A percentile compares a stretch with the other conserved stretches of the same genome.
phyloP scores from a whole-genome alignment of 2,888 invertebrate species.

The Caenorhabditis sinica region DNA sequence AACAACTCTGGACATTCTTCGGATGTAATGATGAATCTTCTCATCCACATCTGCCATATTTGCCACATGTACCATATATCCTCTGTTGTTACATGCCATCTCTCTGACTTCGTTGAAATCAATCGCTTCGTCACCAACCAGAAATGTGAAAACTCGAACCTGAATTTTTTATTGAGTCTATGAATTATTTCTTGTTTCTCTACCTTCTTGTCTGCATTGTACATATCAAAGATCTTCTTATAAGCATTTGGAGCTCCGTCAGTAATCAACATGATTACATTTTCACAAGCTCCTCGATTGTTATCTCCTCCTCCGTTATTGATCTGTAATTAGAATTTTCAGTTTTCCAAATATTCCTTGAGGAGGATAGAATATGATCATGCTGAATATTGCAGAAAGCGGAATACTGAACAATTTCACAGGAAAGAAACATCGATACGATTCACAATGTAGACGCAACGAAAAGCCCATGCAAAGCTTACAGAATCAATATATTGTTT shows the following conservation, averaged over 20 bases:
- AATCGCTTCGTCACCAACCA: slow-evolving; percentile 95
- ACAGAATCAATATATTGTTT: slow-evolving; percentile 77
- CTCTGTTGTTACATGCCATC: slow-evolving; percentile 99
- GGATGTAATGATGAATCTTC: slow-evolving; percentile 95
- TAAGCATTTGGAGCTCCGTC: slow-evolving; percentile 97
- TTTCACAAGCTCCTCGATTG: slow-evolving; percentile 88
- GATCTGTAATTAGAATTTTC: slow-evolving; percentile 41
- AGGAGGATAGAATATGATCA: slow-evolving; percentile 13
- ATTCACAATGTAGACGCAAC: slow-evolving; percentile 13
- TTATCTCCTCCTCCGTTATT: slow-evolving; percentile 61
- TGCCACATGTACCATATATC: slow-evolving; percentile 92
- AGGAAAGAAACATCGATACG: slow-evolving; percentile 27
- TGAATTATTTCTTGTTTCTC: background rate
- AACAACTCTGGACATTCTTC: slow-evolving; percentile 96
- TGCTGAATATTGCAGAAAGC: slow-evolving; percentile 18
- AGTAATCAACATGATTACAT: slow-evolving; percentile 99
- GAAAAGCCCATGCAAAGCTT: slow-evolving; percentile 53
- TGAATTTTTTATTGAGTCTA: slow-evolving; percentile 86
- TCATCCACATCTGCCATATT: slow-evolving; percentile 98
- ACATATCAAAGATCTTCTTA: slow-evolving; percentile 93
- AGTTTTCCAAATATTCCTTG: background rate
- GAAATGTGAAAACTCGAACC: slow-evolving; percentile 96
- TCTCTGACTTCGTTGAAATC: slow-evolving; percentile 91
- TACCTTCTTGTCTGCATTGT: slow-evolving; percentile 90
- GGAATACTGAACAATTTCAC: slow-evolving; percentile 16